Conservation (phyloP, 2,888 invertebrate species). For the Leptopilina myrica region DNA sequence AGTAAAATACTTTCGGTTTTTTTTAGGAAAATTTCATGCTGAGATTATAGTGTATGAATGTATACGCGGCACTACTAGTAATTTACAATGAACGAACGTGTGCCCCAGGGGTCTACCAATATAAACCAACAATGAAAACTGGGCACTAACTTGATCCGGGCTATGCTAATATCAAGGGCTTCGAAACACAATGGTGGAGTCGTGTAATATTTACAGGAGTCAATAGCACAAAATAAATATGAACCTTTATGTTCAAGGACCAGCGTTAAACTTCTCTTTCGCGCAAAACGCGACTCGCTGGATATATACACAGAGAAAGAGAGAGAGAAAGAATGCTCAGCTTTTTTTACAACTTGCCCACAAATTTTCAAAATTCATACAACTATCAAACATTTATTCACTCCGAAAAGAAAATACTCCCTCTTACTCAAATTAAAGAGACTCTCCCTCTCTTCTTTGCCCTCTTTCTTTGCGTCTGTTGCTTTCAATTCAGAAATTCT, state of each 20-base stretch:
- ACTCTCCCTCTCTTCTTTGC: no score
- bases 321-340: no score
- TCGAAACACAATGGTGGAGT: constrained; percentile 58
- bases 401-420: no score
- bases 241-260: constrained; percentile 44
- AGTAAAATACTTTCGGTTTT: no score
- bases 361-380: no score
- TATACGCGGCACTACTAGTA: background rate
- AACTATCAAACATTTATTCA: no score
- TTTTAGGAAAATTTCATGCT: no score
- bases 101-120: constrained; percentile 51
- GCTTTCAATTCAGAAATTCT: no score
- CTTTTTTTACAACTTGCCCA: no score
- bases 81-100: constrained; percentile 45
- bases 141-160: constrained; percentile 46
- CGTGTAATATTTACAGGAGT: constrained; percentile 66
- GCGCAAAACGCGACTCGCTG: background rate
- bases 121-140: constrained; percentile 46
- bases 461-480: no score
- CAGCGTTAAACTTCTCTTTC: constrained; percentile 41
- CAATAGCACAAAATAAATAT: constrained; percentile 66
- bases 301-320: background rate
- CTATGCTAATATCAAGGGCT: constrained; percentile 60
- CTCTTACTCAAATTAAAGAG: no score
- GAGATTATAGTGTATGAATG: no score